phyloP scores from a whole-genome alignment of 2,797 vertebrate species.

The Mergus octosetaceus region DNA sequence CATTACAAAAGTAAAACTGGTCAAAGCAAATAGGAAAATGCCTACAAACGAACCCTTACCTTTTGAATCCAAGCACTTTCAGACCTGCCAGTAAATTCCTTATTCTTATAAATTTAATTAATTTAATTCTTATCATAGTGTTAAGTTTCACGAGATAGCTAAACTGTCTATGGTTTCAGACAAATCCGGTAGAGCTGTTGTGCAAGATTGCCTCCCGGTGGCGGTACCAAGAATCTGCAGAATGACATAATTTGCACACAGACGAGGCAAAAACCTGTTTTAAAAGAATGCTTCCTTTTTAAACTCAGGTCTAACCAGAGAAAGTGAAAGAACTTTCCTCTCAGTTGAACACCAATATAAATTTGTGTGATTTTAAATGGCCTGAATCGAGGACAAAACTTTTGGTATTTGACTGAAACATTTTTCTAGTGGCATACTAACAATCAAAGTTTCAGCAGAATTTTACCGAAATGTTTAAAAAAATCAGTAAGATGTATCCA shows the following conservation, averaged over 20 bases:
- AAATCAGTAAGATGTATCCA: not conserved
- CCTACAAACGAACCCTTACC: not conserved
- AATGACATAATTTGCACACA: not conserved
- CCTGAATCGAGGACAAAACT: not conserved
- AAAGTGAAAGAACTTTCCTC: not conserved
- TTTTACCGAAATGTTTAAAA: not conserved
- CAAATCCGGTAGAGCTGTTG: not conserved
- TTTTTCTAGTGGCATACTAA: not conserved
- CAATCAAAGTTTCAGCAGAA: not conserved
- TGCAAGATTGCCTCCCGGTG: constrained; percentile 40
- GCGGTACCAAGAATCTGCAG: not conserved
- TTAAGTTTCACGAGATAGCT: fast-evolving
- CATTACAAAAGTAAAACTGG: fast-evolving
- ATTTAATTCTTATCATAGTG: too few species aligned
- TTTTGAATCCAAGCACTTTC: not conserved
- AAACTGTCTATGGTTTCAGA: fast-evolving
- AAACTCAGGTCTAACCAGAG: too few species aligned
- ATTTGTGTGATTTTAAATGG: not conserved
- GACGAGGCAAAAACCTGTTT: fast-evolving
- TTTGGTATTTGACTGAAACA: not conserved
- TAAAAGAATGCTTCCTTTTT: not conserved
- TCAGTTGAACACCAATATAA: not conserved
- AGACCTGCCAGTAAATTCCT: too few species aligned
- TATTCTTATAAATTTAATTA: not conserved
- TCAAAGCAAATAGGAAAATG: not conserved